Evolutionary conservation across 2,888 invertebrate genomes (phyloP).

Genomic region (Drosophila hamatofila): DNA sequence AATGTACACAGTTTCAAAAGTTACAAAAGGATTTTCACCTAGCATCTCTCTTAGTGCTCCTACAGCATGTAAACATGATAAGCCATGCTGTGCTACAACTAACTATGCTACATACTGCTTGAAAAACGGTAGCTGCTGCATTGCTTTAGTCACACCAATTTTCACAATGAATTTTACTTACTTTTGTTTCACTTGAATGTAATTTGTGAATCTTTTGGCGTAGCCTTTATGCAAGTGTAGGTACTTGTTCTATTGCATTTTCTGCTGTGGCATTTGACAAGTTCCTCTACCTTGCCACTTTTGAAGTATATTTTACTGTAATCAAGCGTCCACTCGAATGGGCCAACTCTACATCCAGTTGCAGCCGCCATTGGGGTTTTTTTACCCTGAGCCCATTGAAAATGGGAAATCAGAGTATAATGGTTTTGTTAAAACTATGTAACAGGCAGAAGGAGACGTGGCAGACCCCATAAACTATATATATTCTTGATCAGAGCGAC

Average conservation of each 20-base stretch:
- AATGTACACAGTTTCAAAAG: neutral
- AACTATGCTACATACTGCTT: neutral
- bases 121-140: neutral
- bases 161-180: constrained; percentile 67
- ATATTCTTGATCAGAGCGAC: too few relatives aligned
- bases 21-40: neutral
- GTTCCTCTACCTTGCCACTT: constrained; percentile 57
- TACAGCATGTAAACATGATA: neutral
- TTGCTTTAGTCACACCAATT: constrained; percentile 29
- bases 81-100: neutral
- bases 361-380: constrained; percentile 4
- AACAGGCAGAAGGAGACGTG: too few relatives aligned
- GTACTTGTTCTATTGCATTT: constrained; percentile 55
- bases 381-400: too few relatives aligned
- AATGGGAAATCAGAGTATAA: too few relatives aligned
- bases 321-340: constrained; percentile 72
- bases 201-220: constrained; percentile 68
- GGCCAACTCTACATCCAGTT: neutral
- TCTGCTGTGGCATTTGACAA: constrained; percentile 18
- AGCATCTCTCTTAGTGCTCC: neutral
- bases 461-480: too few relatives aligned
- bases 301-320: constrained; percentile 77
- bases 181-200: constrained; percentile 72
- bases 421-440: too few relatives aligned
- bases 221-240: constrained; percentile 17